A percentile compares a stretch with the other conserved stretches of the same genome.
These are phyloP conservation scores for Selene dorsalis DNA, from an alignment of 2,797 vertebrate genomes.

Conservation along the genomic window DNA sequence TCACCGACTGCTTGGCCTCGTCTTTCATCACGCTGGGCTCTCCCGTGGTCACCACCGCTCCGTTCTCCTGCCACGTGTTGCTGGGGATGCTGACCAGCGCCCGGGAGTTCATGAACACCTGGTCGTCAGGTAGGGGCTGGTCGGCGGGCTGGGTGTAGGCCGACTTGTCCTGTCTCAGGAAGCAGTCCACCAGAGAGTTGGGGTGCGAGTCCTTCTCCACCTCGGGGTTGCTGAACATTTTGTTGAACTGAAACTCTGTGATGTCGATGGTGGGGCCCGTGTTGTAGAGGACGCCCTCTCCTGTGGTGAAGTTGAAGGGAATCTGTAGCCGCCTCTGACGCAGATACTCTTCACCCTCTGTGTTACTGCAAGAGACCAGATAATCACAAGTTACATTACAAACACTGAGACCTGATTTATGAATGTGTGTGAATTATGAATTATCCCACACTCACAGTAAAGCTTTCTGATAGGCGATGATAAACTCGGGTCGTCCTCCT, in stretches of 20 bases:
- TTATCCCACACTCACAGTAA: conserved; percentile 83
- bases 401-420: too few relatives aligned
- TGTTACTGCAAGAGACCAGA: conserved; percentile 74
- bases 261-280: conserved; percentile 66
- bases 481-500: conserved; percentile 85
- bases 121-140: conserved; percentile 64
- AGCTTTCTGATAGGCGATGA: conserved; percentile 82
- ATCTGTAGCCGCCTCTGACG: conserved; percentile 80
- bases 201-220: conserved; percentile 28
- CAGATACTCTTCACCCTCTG: conserved; percentile 85
- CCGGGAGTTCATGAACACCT: conserved; percentile 79
- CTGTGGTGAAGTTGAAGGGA: conserved; percentile 82
- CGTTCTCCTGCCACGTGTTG: conserved; percentile 60
- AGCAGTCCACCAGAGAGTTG: conserved; percentile 79
- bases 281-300: conserved; percentile 85
- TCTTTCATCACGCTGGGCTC: conserved; percentile 60
- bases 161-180: conserved; percentile 79
- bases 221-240: conserved; percentile 32
- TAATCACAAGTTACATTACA: not conserved
- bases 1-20: conserved; percentile 69
- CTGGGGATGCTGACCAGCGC: conserved; percentile 76
- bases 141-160: conserved; percentile 62
- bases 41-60: rapidly evolving
- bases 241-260: conserved; percentile 58
- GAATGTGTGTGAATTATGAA: too few relatives aligned